phyloP scores from a whole-genome alignment of 2,113 vertebrate genomes.

The Chauna torquata region DNA sequence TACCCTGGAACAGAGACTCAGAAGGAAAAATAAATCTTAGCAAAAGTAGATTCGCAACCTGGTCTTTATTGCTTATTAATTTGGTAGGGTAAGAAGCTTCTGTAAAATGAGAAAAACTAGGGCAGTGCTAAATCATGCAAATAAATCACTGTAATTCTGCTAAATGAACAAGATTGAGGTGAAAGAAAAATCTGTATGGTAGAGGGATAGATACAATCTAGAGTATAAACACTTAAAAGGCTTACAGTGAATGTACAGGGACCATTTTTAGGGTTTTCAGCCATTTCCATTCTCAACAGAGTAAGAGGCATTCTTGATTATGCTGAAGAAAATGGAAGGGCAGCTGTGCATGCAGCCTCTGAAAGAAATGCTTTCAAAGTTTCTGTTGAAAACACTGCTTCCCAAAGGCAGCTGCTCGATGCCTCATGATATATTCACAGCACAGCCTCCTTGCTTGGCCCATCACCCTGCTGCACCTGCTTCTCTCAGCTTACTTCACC shows the following conservation, averaged over 20 bases:
- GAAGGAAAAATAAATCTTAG: neutral
- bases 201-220: neutral
- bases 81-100: neutral
- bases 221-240: neutral
- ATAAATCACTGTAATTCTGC: neutral
- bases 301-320: neutral
- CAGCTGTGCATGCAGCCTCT: neutral
- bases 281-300: neutral
- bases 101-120: neutral
- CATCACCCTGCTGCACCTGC: slow-evolving; percentile 58
- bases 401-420: slow-evolving; percentile 49
- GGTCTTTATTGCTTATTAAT: neutral
- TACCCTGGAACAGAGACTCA: neutral
- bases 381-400: slow-evolving; percentile 13
- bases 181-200: neutral
- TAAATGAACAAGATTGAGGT: neutral
- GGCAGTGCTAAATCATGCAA: neutral
- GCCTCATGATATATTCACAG: slow-evolving; percentile 49
- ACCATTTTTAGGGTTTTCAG: neutral
- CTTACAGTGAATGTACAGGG: neutral
- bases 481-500: slow-evolving; percentile 61
- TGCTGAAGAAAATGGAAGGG: neutral
- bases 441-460: slow-evolving; percentile 47
- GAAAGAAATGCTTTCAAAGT: slow-evolving; percentile 39
- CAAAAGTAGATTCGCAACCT: neutral